These are phyloP conservation scores for Mythimna pallens DNA, from an alignment of 2,888 invertebrate species.

Conservation along the genomic window DNA sequence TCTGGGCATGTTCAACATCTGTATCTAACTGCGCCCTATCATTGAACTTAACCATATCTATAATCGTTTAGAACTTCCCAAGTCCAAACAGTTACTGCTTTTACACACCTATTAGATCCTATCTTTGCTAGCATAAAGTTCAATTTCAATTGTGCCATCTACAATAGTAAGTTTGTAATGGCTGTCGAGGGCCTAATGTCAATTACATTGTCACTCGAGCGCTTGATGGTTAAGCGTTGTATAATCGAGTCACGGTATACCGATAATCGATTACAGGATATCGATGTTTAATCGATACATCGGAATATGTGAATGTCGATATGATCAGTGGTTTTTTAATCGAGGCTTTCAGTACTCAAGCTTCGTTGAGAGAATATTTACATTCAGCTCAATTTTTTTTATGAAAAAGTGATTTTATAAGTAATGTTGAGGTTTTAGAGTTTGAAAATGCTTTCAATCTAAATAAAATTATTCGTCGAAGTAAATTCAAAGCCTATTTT, in stretches of 20 bases:
- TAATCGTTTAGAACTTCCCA: slow-evolving; percentile 76
- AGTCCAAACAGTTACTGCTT: slow-evolving; percentile 74
- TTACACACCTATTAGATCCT: slow-evolving; percentile 71
- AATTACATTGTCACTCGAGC: slow-evolving; percentile 79
- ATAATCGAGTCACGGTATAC: slow-evolving; percentile 73
- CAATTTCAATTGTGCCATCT: slow-evolving; percentile 71
- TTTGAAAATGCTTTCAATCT: slow-evolving; percentile 28
- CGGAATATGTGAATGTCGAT: slow-evolving; percentile 50
- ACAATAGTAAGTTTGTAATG: slow-evolving; percentile 59
- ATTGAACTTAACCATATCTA: slow-evolving; percentile 75
- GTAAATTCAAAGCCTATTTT: not conserved
- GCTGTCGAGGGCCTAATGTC: slow-evolving; percentile 71
- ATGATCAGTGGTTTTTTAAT: slow-evolving; percentile 44
- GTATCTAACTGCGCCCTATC: slow-evolving; percentile 72
- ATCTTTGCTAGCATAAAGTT: slow-evolving; percentile 69
- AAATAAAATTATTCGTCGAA: slow-evolving; percentile 23
- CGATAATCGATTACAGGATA: slow-evolving; percentile 63
- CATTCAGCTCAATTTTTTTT: slow-evolving; percentile 22
- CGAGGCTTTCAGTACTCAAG: slow-evolving; percentile 15
- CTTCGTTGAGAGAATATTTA: slow-evolving; percentile 19
- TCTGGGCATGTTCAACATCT: slow-evolving; percentile 69
- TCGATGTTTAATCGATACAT: slow-evolving; percentile 64
- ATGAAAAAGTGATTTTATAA: slow-evolving; percentile 29
- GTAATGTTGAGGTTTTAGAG: slow-evolving; percentile 9
- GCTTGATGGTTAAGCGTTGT: slow-evolving; percentile 73